These are phyloP conservation scores for Amblyopsis rosae DNA, from an alignment of 2,113 vertebrate genomes.

Conservation along the genomic window DNA sequence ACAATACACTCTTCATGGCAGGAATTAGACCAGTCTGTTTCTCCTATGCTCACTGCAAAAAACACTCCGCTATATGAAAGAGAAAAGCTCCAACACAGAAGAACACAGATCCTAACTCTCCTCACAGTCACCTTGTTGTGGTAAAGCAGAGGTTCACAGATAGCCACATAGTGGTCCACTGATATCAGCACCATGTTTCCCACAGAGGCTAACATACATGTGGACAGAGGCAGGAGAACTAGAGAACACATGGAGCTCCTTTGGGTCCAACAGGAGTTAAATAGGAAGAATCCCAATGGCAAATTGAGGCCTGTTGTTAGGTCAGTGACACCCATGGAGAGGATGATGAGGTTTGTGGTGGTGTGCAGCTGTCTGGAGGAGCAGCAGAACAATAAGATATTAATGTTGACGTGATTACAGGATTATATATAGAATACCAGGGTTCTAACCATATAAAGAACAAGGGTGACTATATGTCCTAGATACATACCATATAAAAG, in stretches of 20 bases:
- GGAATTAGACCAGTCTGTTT: slow-evolving; percentile 27
- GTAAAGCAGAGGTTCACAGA: slow-evolving; percentile 63
- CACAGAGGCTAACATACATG: slow-evolving; percentile 50
- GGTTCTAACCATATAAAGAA: too few relatives aligned
- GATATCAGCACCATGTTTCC: slow-evolving; percentile 55
- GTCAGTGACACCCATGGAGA: slow-evolving; percentile 70
- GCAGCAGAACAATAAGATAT: too few relatives aligned
- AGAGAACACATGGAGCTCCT: slow-evolving; percentile 53
- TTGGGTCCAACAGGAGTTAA: slow-evolving; percentile 66
- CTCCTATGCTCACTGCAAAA: slow-evolving; percentile 32
- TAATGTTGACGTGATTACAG: too few relatives aligned
- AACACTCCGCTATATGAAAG: slow-evolving; percentile 47
- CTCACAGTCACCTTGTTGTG: slow-evolving; percentile 37
- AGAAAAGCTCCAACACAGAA: slow-evolving; percentile 54
- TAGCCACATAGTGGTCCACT: slow-evolving; percentile 59
- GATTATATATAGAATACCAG: too few relatives aligned
- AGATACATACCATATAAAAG: too few relatives aligned
- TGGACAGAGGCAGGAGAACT: slow-evolving; percentile 37
- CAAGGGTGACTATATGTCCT: too few relatives aligned
- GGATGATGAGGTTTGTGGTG: slow-evolving; percentile 69
- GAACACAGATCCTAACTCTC: slow-evolving; percentile 32
- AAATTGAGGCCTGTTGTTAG: slow-evolving; percentile 75
- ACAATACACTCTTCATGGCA: slow-evolving; percentile 55
- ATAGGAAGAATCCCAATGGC: slow-evolving; percentile 73
- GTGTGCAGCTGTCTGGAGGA: slow-evolving; percentile 68